Percentiles rank a stretch among this genome's conserved stretches.
These are phyloP conservation scores for Sylvietta virens DNA, from an alignment of 2,113 vertebrate genomes.

Conservation along the genomic window DNA sequence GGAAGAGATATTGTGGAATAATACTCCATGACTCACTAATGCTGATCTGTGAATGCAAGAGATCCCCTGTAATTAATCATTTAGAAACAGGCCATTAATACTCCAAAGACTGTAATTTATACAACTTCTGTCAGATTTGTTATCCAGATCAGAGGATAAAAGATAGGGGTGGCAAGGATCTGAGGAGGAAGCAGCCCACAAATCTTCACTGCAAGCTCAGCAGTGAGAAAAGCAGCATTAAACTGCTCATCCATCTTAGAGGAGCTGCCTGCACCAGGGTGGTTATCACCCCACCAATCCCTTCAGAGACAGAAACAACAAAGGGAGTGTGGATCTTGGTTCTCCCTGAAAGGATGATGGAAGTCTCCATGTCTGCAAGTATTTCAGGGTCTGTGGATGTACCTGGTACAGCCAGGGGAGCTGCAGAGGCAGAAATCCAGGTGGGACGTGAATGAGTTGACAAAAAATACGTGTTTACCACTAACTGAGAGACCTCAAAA, in stretches of 20 bases:
- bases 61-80: slow-evolving; percentile 31
- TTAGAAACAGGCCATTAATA: slow-evolving; percentile 37
- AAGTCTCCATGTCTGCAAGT: neutral
- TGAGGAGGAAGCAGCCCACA: neutral
- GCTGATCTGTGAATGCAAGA: neutral
- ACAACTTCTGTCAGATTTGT: slow-evolving; percentile 27
- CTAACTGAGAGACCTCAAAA: neutral
- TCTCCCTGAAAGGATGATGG: neutral
- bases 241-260: neutral
- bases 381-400: accelerated
- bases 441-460: neutral
- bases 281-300: neutral
- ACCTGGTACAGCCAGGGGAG: neutral
- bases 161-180: neutral
- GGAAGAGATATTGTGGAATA: neutral
- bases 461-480: accelerated
- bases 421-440: neutral
- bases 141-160: slow-evolving; percentile 26
- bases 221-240: neutral
- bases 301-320: neutral
- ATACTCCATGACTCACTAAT: neutral
- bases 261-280: neutral
- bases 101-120: slow-evolving; percentile 16
- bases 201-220: slow-evolving; percentile 3
- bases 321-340: neutral